Percentiles rank a stretch among this genome's conserved stretches.
phyloP scores from a whole-genome alignment of 2,797 vertebrate species.

The Poeciliopsis infans region DNA sequence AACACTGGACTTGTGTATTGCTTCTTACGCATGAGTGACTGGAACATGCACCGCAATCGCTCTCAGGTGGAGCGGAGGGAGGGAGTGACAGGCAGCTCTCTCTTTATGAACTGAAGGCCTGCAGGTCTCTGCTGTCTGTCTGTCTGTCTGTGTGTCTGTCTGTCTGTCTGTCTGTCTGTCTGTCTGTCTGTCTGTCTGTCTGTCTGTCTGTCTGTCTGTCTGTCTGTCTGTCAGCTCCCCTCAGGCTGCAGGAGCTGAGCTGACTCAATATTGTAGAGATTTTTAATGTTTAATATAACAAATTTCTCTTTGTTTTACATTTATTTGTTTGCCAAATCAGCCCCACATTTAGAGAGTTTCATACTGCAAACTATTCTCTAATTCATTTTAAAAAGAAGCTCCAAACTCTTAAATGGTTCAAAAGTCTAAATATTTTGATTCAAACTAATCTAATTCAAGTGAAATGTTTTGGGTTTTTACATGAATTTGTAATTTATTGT shows the following conservation, averaged over 20 bases:
- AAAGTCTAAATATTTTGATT: not conserved
- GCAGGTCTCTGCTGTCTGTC: constrained; percentile 31
- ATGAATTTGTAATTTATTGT: not conserved
- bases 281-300: not conserved
- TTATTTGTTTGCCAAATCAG: not conserved
- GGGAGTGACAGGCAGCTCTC: constrained; percentile 83
- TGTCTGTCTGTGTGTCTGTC: too few relatives aligned
- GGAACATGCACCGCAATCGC: constrained; percentile 88
- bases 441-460: not conserved
- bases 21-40: constrained; percentile 93
- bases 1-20: constrained; percentile 95
- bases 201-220: constrained; percentile 2
- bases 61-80: constrained; percentile 89
- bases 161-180: constrained; percentile 8
- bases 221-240: constrained; percentile 6
- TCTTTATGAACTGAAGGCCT: constrained; percentile 47
- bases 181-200: constrained; percentile 14
- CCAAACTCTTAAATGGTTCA: not conserved
- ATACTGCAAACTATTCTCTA: not conserved
- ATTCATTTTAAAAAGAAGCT: not conserved
- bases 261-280: not conserved
- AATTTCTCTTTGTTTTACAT: not conserved
- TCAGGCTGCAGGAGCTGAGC: constrained; percentile 16
- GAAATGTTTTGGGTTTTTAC: not conserved
- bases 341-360: not conserved